A percentile compares a stretch with the other conserved stretches of the same genome.
Conservation (phyloP, 2,113 vertebrate species). For the Phodopus roborovskii region DNA sequence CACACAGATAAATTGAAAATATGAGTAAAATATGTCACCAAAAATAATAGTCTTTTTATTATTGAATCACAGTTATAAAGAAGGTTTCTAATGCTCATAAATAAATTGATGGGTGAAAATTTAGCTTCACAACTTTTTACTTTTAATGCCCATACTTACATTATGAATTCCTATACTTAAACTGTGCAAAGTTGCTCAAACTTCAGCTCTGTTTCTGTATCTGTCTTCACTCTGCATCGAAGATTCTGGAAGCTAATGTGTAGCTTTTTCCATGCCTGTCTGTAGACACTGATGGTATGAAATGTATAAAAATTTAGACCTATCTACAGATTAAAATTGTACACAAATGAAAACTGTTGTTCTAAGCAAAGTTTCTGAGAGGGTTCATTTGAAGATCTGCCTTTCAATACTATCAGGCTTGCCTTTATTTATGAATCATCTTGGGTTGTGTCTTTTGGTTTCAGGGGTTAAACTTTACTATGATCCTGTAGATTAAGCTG, state of each 20-base stretch:
- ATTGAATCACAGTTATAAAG: background rate
- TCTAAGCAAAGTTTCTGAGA: background rate
- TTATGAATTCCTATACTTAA: background rate
- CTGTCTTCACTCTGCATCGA: background rate
- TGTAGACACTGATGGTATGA: background rate
- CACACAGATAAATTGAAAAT: background rate
- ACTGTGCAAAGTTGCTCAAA: background rate
- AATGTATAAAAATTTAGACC: background rate
- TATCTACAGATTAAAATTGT: background rate
- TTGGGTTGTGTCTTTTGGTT: background rate
- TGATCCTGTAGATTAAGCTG: background rate
- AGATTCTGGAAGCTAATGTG: background rate
- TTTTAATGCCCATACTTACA: background rate
- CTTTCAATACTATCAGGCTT: background rate
- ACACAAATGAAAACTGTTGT: background rate
- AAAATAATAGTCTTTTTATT: background rate
- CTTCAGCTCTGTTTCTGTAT: background rate
- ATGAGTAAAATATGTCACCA: background rate
- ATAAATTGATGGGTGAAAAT: background rate
- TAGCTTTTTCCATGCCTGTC: background rate
- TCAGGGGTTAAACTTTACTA: background rate
- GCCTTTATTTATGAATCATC: fast-evolving
- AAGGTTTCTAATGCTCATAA: background rate
- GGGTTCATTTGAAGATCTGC: background rate
- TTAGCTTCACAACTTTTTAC: background rate